Base-by-base conservation (phyloP, 2,888 invertebrate genomes). In the Melanostoma mellinum region DNA sequence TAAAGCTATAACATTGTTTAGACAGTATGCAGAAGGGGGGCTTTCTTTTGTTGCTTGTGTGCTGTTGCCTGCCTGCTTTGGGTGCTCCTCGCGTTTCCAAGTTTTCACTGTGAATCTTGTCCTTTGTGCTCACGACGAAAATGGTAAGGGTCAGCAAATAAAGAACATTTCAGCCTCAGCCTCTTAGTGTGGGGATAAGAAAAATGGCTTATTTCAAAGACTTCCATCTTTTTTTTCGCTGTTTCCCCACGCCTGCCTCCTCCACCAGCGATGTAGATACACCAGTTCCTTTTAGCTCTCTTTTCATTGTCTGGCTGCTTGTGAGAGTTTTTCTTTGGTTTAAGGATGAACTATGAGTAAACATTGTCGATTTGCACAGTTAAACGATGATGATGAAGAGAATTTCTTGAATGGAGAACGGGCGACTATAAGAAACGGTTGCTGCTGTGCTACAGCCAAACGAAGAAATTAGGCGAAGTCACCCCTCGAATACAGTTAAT, bases 341-440 rank as follows among this genome's bases (percentile, higher is more conserved):
- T 82, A 73, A 82, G 82, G 53, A 82, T 82, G 77, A 82, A 77
- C 82, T 82, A 82, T 73, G 73, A 65, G 82, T 77, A 77, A 77
- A 82, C 82, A 82, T 77, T 52, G 82, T 82, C 77, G 82, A 82
- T 82, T 82, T 82, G 77, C 82, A 77, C 77, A 82, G 82, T 82
- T 82, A 82, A 82, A 82, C 77, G 82, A 82, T 72, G 81, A 81
- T 77, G 82, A 77, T 77, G 73, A 77, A 82, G 77, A 58, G 73
- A 68, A 72, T 81, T 67, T 72, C 60, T 46, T 61, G 61, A 72
- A 60, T 42, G 52, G 56, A 30, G 52, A 60, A 53, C 42, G 55
- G 2, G 6, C n/a, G 3, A 30, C 9, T 20, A 30, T 10, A 10
- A 10, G 44, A 46, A 46, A n/a, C 38, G 50, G 20, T 58, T 56